Evolutionary conservation across 2,797 vertebrate species (phyloP).

Genomic region (Cryptoblepharus egeriae): DNA sequence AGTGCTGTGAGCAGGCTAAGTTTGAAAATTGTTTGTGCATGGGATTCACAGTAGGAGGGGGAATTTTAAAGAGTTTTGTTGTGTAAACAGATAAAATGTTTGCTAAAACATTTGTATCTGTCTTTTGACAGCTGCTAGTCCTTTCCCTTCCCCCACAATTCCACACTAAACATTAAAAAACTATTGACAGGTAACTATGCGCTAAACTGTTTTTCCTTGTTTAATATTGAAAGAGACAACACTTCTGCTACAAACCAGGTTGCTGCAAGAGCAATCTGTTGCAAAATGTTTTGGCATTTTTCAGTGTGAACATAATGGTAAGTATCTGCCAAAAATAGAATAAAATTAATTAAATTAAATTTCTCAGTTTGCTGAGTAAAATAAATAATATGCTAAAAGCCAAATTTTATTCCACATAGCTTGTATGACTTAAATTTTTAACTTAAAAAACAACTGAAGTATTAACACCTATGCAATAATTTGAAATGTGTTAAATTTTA

Average conservation of each 20-base stretch:
- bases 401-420: neutral
- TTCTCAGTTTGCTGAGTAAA: neutral
- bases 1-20: too few species aligned
- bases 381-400: neutral
- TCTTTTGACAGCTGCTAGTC: too few species aligned
- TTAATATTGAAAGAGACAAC: constrained; percentile 21
- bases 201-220: constrained; percentile 25
- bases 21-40: too few species aligned
- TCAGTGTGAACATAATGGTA: neutral
- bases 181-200: constrained; percentile 7
- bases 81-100: too few species aligned
- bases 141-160: too few species aligned
- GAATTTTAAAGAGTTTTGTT: too few species aligned
- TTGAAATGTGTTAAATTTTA: neutral
- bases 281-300: constrained; percentile 21
- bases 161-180: too few species aligned
- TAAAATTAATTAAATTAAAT: constrained; percentile 6
- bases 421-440: neutral
- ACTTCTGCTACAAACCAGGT: constrained; percentile 21
- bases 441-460: too few species aligned
- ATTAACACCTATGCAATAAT: neutral
- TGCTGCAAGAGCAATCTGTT: constrained; percentile 29
- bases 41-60: too few species aligned
- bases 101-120: too few species aligned
- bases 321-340: constrained; percentile 17